Conservation (phyloP, 2,888 invertebrate genomes). For the Plagiodera versicolora region DNA sequence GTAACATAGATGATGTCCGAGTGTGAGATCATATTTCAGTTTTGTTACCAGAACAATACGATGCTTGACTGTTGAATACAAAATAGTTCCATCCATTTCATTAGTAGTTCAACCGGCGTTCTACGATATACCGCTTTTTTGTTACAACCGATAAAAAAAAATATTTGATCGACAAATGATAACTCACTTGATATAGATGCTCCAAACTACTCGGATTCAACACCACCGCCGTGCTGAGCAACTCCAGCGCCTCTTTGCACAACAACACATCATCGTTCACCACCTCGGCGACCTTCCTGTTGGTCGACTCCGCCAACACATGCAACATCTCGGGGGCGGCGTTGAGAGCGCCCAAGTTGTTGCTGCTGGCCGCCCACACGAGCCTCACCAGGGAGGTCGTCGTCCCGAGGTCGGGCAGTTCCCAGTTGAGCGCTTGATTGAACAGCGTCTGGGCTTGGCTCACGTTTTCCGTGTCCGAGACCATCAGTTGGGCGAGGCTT, state of each 20-base stretch:
- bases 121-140: no score
- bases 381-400: constrained; percentile 75
- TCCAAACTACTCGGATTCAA: constrained; percentile 87
- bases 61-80: no score
- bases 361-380: constrained; percentile 78
- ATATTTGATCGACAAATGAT: no score
- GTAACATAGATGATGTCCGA: no score
- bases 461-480: constrained; percentile 47
- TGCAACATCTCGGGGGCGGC: constrained; percentile 66
- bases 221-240: constrained; percentile 86
- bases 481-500: constrained; percentile 69
- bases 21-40: no score
- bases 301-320: constrained; percentile 64
- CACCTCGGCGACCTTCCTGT: constrained; percentile 59
- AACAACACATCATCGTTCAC: constrained; percentile 50
- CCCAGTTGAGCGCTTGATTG: constrained; percentile 68
- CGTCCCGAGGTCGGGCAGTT: constrained; percentile 72
- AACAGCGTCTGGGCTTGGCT: constrained; percentile 52
- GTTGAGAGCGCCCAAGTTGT: constrained; percentile 64
- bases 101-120: no score
- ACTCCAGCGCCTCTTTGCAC: constrained; percentile 91
- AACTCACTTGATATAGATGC: constrained; percentile 73
- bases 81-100: no score
- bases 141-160: no score
- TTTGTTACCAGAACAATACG: no score